Evolutionary conservation across 2,797 vertebrate species (phyloP).

Genomic region (Crocodylus rhombifer): DNA sequence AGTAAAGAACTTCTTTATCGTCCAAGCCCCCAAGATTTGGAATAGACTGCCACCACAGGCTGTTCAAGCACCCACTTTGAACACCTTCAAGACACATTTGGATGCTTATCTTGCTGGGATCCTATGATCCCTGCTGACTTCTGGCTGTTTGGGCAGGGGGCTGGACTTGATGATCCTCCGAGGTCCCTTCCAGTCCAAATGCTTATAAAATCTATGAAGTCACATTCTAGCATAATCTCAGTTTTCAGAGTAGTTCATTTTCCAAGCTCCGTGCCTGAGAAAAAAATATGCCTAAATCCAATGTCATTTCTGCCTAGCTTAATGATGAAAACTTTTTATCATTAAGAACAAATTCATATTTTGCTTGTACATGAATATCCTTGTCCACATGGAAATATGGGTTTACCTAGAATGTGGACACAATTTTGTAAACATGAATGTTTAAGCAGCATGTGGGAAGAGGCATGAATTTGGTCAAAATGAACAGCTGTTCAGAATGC

Average conservation of each 20-base stretch:
- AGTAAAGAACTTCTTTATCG: too few species aligned
- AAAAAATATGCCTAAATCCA: conserved; percentile 43
- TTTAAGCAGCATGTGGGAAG: conserved; percentile 1
- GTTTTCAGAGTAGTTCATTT: conserved; percentile 34
- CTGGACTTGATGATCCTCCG: too few species aligned
- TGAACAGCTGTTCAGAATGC: not conserved
- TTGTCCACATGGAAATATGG: not conserved
- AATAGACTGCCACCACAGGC: too few species aligned
- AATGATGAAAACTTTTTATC: conserved; percentile 28
- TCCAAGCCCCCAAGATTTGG: too few species aligned
- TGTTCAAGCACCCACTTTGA: too few species aligned
- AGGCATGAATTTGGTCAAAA: not conserved
- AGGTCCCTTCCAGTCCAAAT: too few species aligned
- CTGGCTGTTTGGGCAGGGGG: too few species aligned
- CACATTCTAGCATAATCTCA: conserved; percentile 1
- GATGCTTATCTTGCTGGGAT: too few species aligned
- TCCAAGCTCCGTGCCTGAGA: conserved; percentile 34
- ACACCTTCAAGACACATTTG: too few species aligned
- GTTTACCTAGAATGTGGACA: not conserved
- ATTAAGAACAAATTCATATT: not conserved
- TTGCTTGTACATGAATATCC: not conserved
- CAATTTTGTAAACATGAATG: not conserved
- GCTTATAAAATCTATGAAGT: not conserved
- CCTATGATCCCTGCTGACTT: too few species aligned
- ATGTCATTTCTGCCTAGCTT: conserved; percentile 9